Conservation (phyloP, 2,113 vertebrate species). For the Microtus richardsoni region DNA sequence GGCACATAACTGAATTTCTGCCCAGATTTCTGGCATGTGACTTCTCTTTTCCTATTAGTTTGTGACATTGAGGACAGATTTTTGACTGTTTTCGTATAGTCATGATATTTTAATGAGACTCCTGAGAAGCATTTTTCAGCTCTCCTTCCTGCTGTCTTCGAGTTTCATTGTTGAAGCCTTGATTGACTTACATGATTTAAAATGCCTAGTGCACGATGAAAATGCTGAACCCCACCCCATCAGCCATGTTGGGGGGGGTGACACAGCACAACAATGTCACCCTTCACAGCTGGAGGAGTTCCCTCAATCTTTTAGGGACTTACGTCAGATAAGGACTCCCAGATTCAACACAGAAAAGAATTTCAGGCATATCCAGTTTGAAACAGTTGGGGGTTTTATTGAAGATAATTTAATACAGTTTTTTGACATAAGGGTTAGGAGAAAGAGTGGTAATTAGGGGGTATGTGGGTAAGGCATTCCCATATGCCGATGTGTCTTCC, state of each 20-base stretch:
- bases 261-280: neutral
- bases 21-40: constrained; percentile 25
- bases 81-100: constrained; percentile 33
- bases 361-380: neutral
- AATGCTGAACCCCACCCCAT: neutral
- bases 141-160: neutral
- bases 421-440: neutral
- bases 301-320: neutral
- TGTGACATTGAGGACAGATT: neutral
- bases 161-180: constrained; percentile 30
- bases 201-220: neutral
- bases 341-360: neutral
- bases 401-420: neutral
- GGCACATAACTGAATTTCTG: constrained; percentile 59
- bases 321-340: neutral
- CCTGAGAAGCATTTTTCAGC: neutral
- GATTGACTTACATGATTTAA: neutral
- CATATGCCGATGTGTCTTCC: too few species aligned
- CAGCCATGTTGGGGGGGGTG: too few species aligned
- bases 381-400: neutral
- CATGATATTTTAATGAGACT: constrained; percentile 31
- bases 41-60: constrained; percentile 51
- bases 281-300: neutral
- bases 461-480: neutral
- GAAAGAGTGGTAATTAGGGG: neutral